Base-by-base conservation (phyloP, 2,797 vertebrate genomes). In the Rhynchonycteris naso region DNA sequence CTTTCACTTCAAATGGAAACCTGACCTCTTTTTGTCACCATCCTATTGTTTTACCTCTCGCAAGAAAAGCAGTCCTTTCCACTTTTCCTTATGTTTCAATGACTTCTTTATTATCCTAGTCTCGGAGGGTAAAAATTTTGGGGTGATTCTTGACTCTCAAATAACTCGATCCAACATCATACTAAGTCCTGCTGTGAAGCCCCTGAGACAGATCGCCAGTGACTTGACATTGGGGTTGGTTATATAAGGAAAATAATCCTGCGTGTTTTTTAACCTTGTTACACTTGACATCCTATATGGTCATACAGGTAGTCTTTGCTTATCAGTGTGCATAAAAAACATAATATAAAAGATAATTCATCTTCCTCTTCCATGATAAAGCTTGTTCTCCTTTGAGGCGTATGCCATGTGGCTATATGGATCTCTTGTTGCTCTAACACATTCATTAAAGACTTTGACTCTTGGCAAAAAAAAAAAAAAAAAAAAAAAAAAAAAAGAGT, bases 121-220 rank as follows among this genome's bases (percentile, higher is more conserved):
- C 50, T 91, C 33, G 18, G 71, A 66, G 50, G 18, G 7, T 74
- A 85, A 72, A 96, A 75, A 87, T 38, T 61, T 90, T 47, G 21
- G 81, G 43, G 43, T 95, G 71, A 47, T 75, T 93, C 94, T 95
- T 92, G 54, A 87, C 38, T 84, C 58, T 91, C 66, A 21, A 89
- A 30, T 28, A 87, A 86, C 61, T 80, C 21, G 56, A 19, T 76
- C 63, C 47, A 92, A 22, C 88, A 28, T 93, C 19, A 10, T 78
- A 54, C 72, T 56, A 43, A 91, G 21, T 95, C 30, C 21, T 93
- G 18, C 43, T 75, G 18, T 83, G 50, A 95, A 63, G 10, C 21
- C 90, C n/a, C 71, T 83, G 61, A 86, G 56, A 84, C 58, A 90
- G 86, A 30, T 61, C 56, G 91, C 50, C 28, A 80, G 30, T 83